Evolutionary conservation across 1,140 invertebrate species (phyloP).

Genomic region (Brachionus manjavacas): DNA sequence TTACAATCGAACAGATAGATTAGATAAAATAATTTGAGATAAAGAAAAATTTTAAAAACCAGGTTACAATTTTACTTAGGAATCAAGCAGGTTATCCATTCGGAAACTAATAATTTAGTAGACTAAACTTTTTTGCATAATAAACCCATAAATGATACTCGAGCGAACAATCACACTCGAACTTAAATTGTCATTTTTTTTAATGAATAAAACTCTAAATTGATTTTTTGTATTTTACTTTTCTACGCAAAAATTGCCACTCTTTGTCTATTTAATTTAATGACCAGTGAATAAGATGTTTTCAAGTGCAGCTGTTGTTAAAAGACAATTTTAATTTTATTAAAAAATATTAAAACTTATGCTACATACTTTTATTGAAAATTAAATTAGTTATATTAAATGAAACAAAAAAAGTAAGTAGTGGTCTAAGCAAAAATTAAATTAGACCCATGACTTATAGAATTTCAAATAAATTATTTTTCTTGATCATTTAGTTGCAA

Average conservation of each 20-base stretch:
- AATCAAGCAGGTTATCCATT: not conserved
- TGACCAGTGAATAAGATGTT: too few relatives aligned
- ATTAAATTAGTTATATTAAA: not conserved
- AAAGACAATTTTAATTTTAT: too few relatives aligned
- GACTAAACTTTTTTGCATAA: not conserved
- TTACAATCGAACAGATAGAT: not conserved
- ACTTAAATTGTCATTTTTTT: not conserved
- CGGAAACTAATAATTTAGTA: not conserved
- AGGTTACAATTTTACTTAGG: not conserved
- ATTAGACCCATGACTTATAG: not conserved
- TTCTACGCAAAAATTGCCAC: not conserved
- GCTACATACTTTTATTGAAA: too few relatives aligned
- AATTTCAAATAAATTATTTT: not conserved
- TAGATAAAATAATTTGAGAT: not conserved
- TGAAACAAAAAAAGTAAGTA: not conserved
- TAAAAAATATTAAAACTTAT: too few relatives aligned
- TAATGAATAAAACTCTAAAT: not conserved
- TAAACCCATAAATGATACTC: not conserved
- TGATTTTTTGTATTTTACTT: not conserved
- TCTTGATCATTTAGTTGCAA: not conserved
- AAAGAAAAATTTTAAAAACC: not conserved
- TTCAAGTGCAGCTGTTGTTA: too few relatives aligned
- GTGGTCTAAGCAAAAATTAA: not conserved
- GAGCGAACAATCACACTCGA: not conserved
- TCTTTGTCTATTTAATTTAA: too few relatives aligned